A percentile compares a stretch with the other conserved stretches of the same genome.
Conservation (phyloP, 2,888 invertebrate genomes). For the Drosophila hamatofila region DNA sequence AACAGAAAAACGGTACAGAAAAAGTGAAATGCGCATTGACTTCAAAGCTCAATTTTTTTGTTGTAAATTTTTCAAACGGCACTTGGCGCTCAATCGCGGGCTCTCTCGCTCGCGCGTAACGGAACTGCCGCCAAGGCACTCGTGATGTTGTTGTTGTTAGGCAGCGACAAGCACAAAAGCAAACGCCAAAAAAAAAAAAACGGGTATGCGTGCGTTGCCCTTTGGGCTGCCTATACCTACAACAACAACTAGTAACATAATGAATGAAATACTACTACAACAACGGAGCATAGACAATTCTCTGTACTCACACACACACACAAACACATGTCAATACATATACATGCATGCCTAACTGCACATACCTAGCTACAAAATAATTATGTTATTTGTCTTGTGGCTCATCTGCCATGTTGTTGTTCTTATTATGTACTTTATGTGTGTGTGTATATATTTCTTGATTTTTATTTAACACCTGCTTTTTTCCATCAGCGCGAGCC, state of each 20-base stretch:
- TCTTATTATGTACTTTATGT: conserved; percentile 14
- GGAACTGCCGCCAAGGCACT: conserved; percentile 58
- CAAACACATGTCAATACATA: neutral
- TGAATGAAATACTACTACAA: conserved; percentile 60
- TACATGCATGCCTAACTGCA: conserved; percentile 7
- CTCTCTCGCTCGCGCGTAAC: conserved; percentile 61
- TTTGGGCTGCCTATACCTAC: conserved; percentile 55
- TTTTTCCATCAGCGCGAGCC: conserved; percentile 63
- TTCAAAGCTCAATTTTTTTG: conserved; percentile 44
- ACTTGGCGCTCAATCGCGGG: conserved; percentile 57
- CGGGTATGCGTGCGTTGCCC: conserved; percentile 76
- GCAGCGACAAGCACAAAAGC: conserved; percentile 41
- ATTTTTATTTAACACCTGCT: conserved; percentile 76
- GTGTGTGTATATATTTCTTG: conserved; percentile 35
- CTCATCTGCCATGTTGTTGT: conserved; percentile 36
- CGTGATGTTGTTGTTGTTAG: conserved; percentile 36
- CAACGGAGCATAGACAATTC: conserved; percentile 41
- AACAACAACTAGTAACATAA: conserved; percentile 42
- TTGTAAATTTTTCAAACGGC: conserved; percentile 72
- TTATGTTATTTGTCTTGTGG: conserved; percentile 35
- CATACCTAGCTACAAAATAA: conserved; percentile 15
- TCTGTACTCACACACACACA: conserved; percentile 24
- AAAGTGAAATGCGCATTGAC: conserved; percentile 79
- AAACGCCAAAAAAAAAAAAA: conserved; percentile 61
- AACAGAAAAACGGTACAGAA: conserved; percentile 44